Evolutionary conservation across 2,888 invertebrate genomes (phyloP), one percentile per base, ranked within the genome.

Genomic region (Lithosia quadra): DNA sequence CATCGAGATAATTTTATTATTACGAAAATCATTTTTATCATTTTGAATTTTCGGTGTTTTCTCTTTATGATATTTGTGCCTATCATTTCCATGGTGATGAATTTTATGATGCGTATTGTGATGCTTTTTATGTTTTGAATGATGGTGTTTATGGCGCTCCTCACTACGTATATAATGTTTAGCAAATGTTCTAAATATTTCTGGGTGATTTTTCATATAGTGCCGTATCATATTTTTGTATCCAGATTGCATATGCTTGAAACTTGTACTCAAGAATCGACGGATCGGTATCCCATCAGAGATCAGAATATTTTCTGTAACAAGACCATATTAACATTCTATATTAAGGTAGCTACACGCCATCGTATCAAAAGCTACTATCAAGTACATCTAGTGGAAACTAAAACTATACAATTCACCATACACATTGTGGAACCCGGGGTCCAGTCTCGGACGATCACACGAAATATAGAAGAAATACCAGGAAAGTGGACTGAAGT

Each of bases 121-220:
- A 22, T 28, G 73, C 21, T 28, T 63, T 65, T 53, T 66, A 57
- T 34, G 65, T 53, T 36, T 34, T 63, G 55, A 22, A 10, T 28
- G 21, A 10, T 36, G 66, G 28, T 21, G 70, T 33, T 22, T 49
- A n/a, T 49, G 61, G 8, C 36, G 67, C 34, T 62, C 63, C 5
- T 21, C 55, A 8, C 43, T 53, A 18, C 56, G 55, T 60, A 67
- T 69, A 56, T 74, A 62, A 0, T 71, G 62, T 22, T 28, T 33
- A 22, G 71, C 69, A 36, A 63, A 59, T 36, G 61, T 62, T 62
- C 49, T 77, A 28, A 74, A 69, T 66, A 77, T 49, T 34, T 43
- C 56, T 18, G 67, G 78, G 68, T 77, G 76, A 13, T 69, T 69
- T 13, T 8, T 0, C 15, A 65, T 28, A 21, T 69, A 63, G 55